Conservation (phyloP, 1,140 invertebrate species). For the Drosophila pectinifera region DNA sequence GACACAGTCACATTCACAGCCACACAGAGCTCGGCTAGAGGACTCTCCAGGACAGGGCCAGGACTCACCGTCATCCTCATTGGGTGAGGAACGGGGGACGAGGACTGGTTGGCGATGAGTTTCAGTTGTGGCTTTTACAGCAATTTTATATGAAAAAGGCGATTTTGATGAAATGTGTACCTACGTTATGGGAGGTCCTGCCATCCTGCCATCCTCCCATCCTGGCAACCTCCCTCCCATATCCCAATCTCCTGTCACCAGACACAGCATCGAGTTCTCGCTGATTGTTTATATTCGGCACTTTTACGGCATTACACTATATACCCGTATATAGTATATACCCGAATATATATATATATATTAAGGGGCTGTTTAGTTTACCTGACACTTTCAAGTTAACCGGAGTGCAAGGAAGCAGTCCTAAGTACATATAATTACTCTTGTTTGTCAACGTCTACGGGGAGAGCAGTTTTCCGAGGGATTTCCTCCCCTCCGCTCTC, state of each 20-base stretch:
- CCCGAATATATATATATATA: not conserved
- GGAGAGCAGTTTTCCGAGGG: too few relatives aligned
- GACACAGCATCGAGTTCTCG: not conserved
- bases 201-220: too few relatives aligned
- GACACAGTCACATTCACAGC: not conserved
- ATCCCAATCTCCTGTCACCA: too few relatives aligned
- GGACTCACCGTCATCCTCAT: not conserved
- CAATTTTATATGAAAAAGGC: conserved; percentile 37
- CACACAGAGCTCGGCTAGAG: conserved; percentile 9
- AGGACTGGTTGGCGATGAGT: conserved; percentile 11
- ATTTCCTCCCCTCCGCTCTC: too few relatives aligned
- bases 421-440: conserved; percentile 42
- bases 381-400: conserved; percentile 39
- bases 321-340: not conserved
- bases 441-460: conserved; percentile 21
- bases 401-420: conserved; percentile 29
- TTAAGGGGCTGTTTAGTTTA: conserved; percentile 10
- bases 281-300: conserved; percentile 32
- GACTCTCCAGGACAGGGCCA: conserved; percentile 20
- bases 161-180: conserved; percentile 36
- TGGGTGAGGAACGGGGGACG: not conserved
- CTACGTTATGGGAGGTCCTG: conserved; percentile 1
- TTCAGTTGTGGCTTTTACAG: conserved; percentile 22
- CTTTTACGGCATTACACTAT: conserved; percentile 23
- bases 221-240: too few relatives aligned